These are phyloP conservation scores for Aurelia sp. DNA, from an alignment of 30 jellyfish, hydroid and myxozoan species.

Conservation along the genomic window DNA sequence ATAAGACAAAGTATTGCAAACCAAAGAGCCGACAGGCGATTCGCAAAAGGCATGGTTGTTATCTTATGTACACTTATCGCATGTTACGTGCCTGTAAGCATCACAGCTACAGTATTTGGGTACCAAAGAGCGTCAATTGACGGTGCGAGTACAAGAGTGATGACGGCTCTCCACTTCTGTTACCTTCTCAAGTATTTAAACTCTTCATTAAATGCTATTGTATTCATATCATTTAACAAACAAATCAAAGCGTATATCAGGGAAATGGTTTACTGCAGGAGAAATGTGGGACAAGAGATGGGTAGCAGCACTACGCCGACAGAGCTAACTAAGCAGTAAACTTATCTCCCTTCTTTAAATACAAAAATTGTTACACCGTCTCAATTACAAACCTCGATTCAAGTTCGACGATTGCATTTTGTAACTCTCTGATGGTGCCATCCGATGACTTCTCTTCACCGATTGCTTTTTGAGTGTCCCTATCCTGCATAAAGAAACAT, in stretches of 20 bases:
- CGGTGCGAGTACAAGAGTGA: no score
- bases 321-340: no score
- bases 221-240: no score
- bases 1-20: not conserved
- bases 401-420: constrained; percentile 73
- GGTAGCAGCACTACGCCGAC: no score
- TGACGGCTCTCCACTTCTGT: not conserved
- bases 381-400: constrained; percentile 70
- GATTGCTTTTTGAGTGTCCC: constrained; percentile 47
- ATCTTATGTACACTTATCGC: not conserved
- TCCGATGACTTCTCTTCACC: constrained; percentile 78
- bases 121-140: no score
- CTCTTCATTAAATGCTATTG: no score
- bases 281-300: no score
- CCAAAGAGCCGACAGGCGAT: not conserved
- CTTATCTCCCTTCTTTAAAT: no score
- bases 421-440: constrained; percentile 71
- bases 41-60: not conserved
- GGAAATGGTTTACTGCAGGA: no score
- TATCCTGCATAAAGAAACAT: constrained; percentile 37
- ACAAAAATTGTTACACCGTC: no score
- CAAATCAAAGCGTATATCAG: no score
- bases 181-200: not conserved
- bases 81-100: constrained; percentile 3
- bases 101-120: not conserved